phyloP scores from a whole-genome alignment of 2,888 invertebrate genomes.

The Caenorhabditis auriculariae region DNA sequence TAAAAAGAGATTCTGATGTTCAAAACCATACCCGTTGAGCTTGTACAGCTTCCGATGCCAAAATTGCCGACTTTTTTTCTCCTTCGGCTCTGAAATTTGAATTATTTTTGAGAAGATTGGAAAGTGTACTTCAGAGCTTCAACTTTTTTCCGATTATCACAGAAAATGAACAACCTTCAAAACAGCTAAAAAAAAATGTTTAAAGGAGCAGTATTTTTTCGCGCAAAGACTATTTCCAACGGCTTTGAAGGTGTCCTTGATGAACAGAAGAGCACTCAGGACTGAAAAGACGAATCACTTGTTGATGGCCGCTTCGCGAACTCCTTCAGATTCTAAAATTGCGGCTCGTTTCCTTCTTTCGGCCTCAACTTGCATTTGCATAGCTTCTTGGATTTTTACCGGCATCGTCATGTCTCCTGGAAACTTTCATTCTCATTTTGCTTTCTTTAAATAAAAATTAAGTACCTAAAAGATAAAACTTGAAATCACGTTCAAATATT shows the following conservation, averaged over 20 bases:
- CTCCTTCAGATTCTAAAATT: conserved; percentile 88
- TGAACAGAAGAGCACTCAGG: too few species aligned
- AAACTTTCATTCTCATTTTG: conserved; percentile 12
- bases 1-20: background rate
- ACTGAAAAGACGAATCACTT: conserved; percentile 14
- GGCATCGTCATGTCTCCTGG: conserved; percentile 87
- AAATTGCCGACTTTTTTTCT: conserved; percentile 71
- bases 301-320: conserved; percentile 79
- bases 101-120: conserved; percentile 1
- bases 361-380: conserved; percentile 99
- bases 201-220: too few species aligned
- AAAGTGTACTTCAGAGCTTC: too few species aligned
- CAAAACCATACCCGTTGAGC: conserved; percentile 68
- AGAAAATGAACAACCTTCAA: too few species aligned
- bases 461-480: background rate
- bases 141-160: too few species aligned
- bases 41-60: conserved; percentile 94
- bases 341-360: conserved; percentile 93
- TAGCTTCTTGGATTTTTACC: conserved; percentile 89
- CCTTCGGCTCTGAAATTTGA: conserved; percentile 77
- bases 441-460: too few species aligned
- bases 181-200: too few species aligned
- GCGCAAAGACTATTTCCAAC: too few species aligned
- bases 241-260: background rate
- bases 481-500: too few species aligned